Evolutionary conservation across 2,888 invertebrate species (phyloP).

Genomic region (Enoplolaimus lenunculus): DNA sequence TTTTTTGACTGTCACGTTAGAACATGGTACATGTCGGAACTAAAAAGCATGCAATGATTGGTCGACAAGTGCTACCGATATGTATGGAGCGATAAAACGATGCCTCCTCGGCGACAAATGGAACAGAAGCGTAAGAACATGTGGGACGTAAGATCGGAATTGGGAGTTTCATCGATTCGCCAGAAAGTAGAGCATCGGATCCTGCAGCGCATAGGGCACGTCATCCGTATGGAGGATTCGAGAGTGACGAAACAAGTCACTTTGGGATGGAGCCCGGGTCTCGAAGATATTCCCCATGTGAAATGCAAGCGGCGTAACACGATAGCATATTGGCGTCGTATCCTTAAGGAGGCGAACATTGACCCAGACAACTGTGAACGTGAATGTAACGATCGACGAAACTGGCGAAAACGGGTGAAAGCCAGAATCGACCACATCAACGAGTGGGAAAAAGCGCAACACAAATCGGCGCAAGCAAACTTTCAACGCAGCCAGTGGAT

Average conservation of each 20-base stretch:
- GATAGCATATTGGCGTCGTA: not conserved
- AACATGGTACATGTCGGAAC: too few species aligned
- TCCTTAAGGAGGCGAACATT: not conserved
- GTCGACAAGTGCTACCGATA: too few species aligned
- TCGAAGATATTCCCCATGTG: constrained; percentile 1
- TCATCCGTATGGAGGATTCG: not conserved
- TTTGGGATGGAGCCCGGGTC: not conserved
- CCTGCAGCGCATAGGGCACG: constrained; percentile 5
- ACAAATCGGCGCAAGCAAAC: not conserved
- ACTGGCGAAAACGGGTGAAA: not conserved
- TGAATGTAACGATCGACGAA: not conserved
- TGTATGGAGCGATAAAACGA: too few species aligned
- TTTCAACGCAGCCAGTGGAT: not conserved
- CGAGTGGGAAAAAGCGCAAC: not conserved
- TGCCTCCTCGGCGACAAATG: too few species aligned
- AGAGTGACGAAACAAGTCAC: not conserved
- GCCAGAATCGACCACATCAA: not conserved
- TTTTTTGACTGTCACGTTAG: too few species aligned
- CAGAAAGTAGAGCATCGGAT: not conserved
- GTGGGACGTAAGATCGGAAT: too few species aligned
- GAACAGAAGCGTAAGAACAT: too few species aligned
- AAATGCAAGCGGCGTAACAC: not conserved
- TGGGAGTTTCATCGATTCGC: too few species aligned
- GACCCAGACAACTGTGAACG: not conserved
- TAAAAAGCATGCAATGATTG: too few species aligned